Base-by-base conservation (phyloP, 2,888 invertebrate species). In the Odontomyia ornata region DNA sequence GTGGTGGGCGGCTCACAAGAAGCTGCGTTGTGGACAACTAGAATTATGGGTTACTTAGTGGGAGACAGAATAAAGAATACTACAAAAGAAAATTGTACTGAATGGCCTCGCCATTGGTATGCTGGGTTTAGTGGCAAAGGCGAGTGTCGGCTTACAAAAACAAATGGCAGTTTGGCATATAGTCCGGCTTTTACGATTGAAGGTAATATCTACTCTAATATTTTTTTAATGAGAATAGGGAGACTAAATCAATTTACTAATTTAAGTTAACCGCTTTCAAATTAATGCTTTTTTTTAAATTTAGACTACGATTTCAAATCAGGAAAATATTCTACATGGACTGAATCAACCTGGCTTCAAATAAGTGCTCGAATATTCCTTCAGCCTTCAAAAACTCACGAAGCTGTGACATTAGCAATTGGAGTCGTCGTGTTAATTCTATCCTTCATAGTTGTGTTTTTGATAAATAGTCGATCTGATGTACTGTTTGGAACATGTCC, bases 141-240 rank as follows among this genome's bases (percentile, higher is more conserved):
- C 28, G 86, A 90, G 75, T 95, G 96, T 83, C 89, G 92, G 60
- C 89, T 91, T 79, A 91, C 93, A 0, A 92, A 93, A 0, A 91
- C 93, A 84, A 94, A 93, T 84, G 91, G 90, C 80, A 92, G 93
- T 56, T 87, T 89, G 79, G 95, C 95, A 0, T 83, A 92, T 11
- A 95, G 95, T 85, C 95, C 95, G n/a, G 96, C 95, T 0, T 96
- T 96, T 84, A 85, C 89, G 9, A 91, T 92, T 80, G 86, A 90
- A 80, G 91, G 94, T 94, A 85, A 56, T 52, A 23, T 69, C 1
- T 18, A 15, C 28, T 30, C 25, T 1, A 36, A 46, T 64, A 36
- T 67, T n/a, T 43, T 2, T 36, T 21, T 36, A n/a, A n/a, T n/a
- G 52, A 9, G 3, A 4, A n/a, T 52, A 9, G 52, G 15, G 13